Conservation (phyloP, 2,797 vertebrate species). For the Lithobates sylvaticus region DNA sequence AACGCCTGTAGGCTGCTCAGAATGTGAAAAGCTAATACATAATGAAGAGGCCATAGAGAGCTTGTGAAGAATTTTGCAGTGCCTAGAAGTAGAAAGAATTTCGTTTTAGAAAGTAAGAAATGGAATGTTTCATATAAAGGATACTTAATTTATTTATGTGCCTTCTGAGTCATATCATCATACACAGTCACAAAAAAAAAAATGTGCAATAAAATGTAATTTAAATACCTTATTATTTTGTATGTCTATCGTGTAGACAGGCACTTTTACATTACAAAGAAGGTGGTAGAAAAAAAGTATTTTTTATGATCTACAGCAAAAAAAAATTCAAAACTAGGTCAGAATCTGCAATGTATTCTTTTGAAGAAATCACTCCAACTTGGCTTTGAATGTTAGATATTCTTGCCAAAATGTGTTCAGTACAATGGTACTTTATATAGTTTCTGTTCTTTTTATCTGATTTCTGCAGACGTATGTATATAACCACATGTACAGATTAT, state of each 20-base stretch:
- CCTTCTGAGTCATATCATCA: neutral
- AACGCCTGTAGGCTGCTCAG: conserved; percentile 43
- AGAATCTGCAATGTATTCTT: neutral
- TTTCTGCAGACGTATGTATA: neutral
- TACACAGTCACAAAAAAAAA: neutral
- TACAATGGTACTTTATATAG: neutral
- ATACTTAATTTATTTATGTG: neutral
- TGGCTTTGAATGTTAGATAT: neutral
- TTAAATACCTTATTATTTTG: too few relatives aligned
- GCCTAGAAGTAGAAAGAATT: conserved; percentile 9
- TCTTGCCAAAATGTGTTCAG: neutral
- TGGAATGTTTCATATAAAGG: neutral
- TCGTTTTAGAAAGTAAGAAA: neutral
- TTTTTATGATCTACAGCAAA: neutral
- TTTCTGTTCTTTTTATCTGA: neutral
- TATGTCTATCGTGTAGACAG: too few relatives aligned
- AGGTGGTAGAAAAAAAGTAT: neutral
- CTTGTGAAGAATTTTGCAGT: conserved; percentile 2
- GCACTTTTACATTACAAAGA: neutral
- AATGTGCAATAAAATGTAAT: neutral
- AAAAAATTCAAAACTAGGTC: neutral
- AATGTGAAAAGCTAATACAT: conserved; percentile 40
- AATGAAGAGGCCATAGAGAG: conserved; percentile 33
- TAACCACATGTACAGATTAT: neutral
- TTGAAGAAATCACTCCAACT: neutral